Evolutionary conservation across 1,140 invertebrate genomes (phyloP).

Genomic region (Lasaia peninsularis): DNA sequence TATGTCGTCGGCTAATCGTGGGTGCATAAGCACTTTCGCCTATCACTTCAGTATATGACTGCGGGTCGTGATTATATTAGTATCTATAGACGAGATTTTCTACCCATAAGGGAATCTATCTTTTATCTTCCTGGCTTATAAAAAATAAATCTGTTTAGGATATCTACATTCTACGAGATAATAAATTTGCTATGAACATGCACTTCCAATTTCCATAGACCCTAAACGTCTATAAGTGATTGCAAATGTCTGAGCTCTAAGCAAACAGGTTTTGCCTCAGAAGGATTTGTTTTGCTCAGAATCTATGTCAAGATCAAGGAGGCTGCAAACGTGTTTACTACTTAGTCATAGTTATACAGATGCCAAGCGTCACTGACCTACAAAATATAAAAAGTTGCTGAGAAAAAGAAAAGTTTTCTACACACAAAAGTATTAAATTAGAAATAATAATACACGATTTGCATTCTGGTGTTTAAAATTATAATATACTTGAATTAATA

Average conservation of each 20-base stretch:
- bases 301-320: conserved; percentile 71
- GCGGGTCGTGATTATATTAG: too few species aligned
- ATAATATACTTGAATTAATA: too few species aligned
- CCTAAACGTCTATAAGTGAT: conserved; percentile 19
- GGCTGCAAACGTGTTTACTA: conserved; percentile 46
- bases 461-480: too few species aligned
- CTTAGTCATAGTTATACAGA: conserved; percentile 45
- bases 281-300: conserved; percentile 51
- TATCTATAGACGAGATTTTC: too few species aligned
- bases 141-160: neutral
- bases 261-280: conserved; percentile 50
- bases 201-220: neutral
- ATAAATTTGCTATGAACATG: neutral
- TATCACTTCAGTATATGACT: too few species aligned
- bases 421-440: too few species aligned
- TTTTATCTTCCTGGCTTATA: too few species aligned
- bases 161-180: neutral
- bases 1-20: too few species aligned
- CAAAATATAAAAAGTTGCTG: conserved; percentile 29
- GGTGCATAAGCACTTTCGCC: too few species aligned
- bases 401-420: neutral
- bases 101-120: too few species aligned
- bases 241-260: conserved; percentile 33
- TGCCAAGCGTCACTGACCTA: conserved; percentile 45
- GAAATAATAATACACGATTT: too few species aligned